Conservation (phyloP, 2,888 invertebrate species). For the Caenorhabditis sp. region DNA sequence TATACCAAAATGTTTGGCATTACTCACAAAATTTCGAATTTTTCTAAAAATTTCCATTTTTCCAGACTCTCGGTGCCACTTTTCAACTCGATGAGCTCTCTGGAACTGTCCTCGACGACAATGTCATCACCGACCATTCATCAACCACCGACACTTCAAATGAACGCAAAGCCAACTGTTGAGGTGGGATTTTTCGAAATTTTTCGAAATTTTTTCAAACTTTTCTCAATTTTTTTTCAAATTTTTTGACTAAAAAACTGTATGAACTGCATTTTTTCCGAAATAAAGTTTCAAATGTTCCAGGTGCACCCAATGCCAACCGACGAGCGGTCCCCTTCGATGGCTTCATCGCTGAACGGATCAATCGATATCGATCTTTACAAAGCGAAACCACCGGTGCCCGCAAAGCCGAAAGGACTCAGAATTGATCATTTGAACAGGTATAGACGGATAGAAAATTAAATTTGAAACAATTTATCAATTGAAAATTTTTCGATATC, state of each 20-base stretch:
- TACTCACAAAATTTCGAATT: too few relatives aligned
- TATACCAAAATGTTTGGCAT: too few relatives aligned
- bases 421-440: slow-evolving; percentile 71
- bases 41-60: not conserved
- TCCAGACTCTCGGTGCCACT: slow-evolving; percentile 65
- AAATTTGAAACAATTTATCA: too few relatives aligned
- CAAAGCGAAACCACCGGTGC: slow-evolving; percentile 70
- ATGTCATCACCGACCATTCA: slow-evolving; percentile 28
- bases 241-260: too few relatives aligned
- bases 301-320: slow-evolving; percentile 76
- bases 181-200: too few relatives aligned
- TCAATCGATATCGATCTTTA: slow-evolving; percentile 53
- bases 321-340: slow-evolving; percentile 62
- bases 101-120: slow-evolving; percentile 58
- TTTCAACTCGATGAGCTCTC: slow-evolving; percentile 68
- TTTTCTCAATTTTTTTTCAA: not conserved
- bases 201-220: too few relatives aligned
- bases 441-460: too few relatives aligned
- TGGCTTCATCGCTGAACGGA: slow-evolving; percentile 42
- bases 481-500: too few relatives aligned
- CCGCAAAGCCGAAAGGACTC: slow-evolving; percentile 73
- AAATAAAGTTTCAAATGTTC: slow-evolving; percentile 1
- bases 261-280: too few relatives aligned
- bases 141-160: slow-evolving; percentile 23
- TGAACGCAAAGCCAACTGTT: slow-evolving; percentile 71